Evolutionary conservation across 2,113 vertebrate genomes (phyloP).

Genomic region (Laterallus jamaicensis): DNA sequence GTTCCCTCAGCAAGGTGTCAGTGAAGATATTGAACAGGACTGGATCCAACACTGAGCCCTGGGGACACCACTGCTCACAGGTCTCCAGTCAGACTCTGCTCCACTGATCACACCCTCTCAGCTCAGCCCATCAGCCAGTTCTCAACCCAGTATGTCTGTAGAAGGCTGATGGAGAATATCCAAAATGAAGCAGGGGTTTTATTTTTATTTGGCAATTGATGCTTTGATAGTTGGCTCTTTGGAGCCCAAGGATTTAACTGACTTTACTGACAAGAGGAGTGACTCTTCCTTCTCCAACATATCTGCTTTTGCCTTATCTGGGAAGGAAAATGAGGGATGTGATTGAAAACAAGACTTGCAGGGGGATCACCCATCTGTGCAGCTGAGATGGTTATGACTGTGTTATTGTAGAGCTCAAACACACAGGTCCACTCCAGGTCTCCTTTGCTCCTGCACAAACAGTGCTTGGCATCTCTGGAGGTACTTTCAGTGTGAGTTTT

Average conservation of each 20-base stretch:
- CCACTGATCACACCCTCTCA: no score
- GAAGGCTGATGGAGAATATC: neutral
- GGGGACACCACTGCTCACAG: no score
- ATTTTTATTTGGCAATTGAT: neutral
- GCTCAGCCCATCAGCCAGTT: no score
- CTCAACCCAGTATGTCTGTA: neutral
- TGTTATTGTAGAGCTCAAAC: neutral
- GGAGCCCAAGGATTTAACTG: neutral
- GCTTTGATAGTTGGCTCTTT: neutral
- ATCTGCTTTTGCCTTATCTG: neutral
- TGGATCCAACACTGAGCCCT: no score
- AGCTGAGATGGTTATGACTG: neutral
- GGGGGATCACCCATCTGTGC: neutral
- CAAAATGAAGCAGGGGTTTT: neutral
- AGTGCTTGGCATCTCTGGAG: neutral
- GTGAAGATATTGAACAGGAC: no score
- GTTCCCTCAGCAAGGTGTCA: no score
- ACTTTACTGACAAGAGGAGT: neutral
- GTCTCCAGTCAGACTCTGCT: no score
- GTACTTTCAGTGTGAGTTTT: neutral
- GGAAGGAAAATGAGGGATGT: neutral
- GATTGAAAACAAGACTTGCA: neutral
- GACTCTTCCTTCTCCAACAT: neutral
- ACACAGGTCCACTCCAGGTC: fast-evolving
- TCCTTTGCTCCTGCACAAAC: neutral